phyloP scores from a whole-genome alignment of 1,140 invertebrate species.

The Heliconius hewitsoni region DNA sequence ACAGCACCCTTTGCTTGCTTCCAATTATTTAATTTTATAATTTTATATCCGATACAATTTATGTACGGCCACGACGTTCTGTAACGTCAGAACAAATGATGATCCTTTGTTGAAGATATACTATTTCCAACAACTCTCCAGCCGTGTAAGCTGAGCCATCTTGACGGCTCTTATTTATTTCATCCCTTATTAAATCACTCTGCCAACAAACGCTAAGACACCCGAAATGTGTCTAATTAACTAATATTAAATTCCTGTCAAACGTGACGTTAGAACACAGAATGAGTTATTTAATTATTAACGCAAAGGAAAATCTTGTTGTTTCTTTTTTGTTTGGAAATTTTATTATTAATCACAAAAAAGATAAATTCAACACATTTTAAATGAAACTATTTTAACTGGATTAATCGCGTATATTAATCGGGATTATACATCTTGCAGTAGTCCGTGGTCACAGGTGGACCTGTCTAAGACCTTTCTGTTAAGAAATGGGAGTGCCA shows the following conservation, averaged over 20 bases:
- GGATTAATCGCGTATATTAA: no score
- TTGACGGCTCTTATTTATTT: slow-evolving; percentile 61
- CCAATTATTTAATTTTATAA: slow-evolving; percentile 19
- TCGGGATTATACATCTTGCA: no score
- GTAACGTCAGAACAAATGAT: slow-evolving; percentile 51
- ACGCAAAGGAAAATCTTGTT: slow-evolving; percentile 20
- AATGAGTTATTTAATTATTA: slow-evolving; percentile 24
- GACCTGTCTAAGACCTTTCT: no score
- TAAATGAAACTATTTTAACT: no score
- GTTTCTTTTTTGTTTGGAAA: neutral
- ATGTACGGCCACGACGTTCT: slow-evolving; percentile 29
- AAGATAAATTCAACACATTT: no score
- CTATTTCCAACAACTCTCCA: slow-evolving; percentile 53
- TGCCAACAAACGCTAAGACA: slow-evolving; percentile 17
- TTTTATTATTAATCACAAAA: neutral
- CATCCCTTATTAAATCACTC: slow-evolving; percentile 56
- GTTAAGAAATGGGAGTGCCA: no score
- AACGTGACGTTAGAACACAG: slow-evolving; percentile 34
- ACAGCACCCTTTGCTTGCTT: neutral
- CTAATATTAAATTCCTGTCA: slow-evolving; percentile 40
- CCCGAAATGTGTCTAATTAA: slow-evolving; percentile 49
- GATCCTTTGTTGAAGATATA: slow-evolving; percentile 63
- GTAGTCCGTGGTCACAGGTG: no score
- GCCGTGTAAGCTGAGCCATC: slow-evolving; percentile 56
- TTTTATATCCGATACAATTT: slow-evolving; percentile 17